These are phyloP conservation scores for Urechis unicinctus DNA, from an alignment of 2,888 invertebrate species.

Conservation along the genomic window DNA sequence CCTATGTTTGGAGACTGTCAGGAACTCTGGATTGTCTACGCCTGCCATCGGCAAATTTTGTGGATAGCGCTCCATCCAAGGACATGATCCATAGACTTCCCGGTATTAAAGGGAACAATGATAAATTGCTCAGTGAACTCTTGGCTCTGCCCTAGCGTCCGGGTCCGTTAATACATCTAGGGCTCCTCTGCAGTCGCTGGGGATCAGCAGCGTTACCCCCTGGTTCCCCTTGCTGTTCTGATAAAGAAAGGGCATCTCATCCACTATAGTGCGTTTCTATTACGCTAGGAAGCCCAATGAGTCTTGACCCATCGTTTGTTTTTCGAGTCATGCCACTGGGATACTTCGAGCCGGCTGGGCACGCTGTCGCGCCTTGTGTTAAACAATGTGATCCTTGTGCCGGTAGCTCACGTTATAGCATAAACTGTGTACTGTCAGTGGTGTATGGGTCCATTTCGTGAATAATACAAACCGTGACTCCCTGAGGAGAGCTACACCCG, in stretches of 20 bases:
- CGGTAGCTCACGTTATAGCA: neutral
- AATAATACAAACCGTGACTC: neutral
- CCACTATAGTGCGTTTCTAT: neutral
- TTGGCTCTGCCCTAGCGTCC: neutral
- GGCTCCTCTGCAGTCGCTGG: neutral
- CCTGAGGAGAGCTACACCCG: neutral
- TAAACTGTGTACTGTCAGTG: neutral
- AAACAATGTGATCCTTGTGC: neutral
- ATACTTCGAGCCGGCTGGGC: neutral
- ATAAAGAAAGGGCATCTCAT: neutral
- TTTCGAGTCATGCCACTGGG: neutral
- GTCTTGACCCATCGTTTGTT: neutral
- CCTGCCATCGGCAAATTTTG: neutral
- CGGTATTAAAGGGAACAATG: neutral
- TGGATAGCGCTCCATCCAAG: neutral
- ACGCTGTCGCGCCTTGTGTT: neutral
- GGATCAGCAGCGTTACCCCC: neutral
- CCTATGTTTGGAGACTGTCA: neutral
- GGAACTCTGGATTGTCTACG: neutral
- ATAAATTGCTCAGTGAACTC: neutral
- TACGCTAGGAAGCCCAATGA: neutral
- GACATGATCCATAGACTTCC: neutral
- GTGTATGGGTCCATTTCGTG: neutral
- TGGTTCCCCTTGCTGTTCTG: neutral
- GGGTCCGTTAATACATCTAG: neutral